These are phyloP conservation scores for Ctenoplectra terminalis DNA, from an alignment of 1,140 invertebrate genomes.

Conservation along the genomic window DNA sequence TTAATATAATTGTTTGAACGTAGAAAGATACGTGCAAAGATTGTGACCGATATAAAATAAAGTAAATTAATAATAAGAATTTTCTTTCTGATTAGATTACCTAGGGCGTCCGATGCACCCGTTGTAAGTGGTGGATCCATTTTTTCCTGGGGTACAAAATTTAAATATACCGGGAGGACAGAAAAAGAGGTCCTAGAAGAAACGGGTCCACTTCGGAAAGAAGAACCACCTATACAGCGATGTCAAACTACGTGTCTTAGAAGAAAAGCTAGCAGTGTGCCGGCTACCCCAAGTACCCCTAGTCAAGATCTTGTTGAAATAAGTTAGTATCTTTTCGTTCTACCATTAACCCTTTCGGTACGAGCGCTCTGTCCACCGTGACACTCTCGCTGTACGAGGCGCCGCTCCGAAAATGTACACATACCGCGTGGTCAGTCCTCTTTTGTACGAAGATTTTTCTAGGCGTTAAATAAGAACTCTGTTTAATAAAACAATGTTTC, in stretches of 20 bases:
- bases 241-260: slow-evolving; percentile 85
- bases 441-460: too few relatives aligned
- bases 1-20: too few relatives aligned
- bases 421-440: too few relatives aligned
- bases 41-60: too few relatives aligned
- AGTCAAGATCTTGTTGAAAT: slow-evolving; percentile 83
- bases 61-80: too few relatives aligned
- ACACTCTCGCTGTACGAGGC: too few relatives aligned
- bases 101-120: slow-evolving; percentile 93
- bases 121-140: slow-evolving; percentile 96
- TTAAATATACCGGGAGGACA: slow-evolving; percentile 94
- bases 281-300: slow-evolving; percentile 92
- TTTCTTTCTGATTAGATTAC: slow-evolving; percentile 89
- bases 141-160: slow-evolving; percentile 97
- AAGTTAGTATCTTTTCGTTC: slow-evolving; percentile 73
- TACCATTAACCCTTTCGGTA: too few relatives aligned
- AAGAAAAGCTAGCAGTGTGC: slow-evolving; percentile 92
- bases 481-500: too few relatives aligned
- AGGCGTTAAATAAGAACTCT: too few relatives aligned
- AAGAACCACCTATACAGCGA: slow-evolving; percentile 85
- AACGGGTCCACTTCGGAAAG: slow-evolving; percentile 83
- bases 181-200: slow-evolving; percentile 94
- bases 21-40: too few relatives aligned
- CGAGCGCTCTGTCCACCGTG: too few relatives aligned
- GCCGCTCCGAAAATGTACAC: too few relatives aligned